Evolutionary conservation across 2,888 invertebrate genomes (phyloP).

Genomic region (Hyppa rectilinea): DNA sequence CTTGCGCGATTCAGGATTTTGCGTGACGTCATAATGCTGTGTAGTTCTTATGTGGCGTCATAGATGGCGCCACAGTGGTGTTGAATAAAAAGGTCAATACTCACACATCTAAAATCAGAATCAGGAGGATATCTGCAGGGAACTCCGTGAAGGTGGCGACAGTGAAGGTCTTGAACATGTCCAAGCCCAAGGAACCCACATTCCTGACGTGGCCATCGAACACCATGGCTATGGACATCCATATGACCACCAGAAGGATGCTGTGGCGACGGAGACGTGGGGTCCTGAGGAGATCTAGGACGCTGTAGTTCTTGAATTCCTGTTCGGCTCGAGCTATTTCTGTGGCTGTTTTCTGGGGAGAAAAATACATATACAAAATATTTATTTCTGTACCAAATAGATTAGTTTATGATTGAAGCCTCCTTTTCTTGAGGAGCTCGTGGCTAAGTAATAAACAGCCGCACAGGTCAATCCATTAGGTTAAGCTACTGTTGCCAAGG

Average conservation of each 20-base stretch:
- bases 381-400: too few relatives aligned
- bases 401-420: too few relatives aligned
- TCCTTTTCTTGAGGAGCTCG: too few relatives aligned
- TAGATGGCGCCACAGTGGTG: neutral
- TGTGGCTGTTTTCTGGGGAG: slow-evolving; percentile 91
- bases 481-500: too few relatives aligned
- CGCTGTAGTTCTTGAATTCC: slow-evolving; percentile 93
- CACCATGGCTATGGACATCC: slow-evolving; percentile 96
- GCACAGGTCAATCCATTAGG: too few relatives aligned
- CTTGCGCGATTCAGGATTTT: neutral
- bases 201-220: slow-evolving; percentile 97
- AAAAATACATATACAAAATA: too few relatives aligned
- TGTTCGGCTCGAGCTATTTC: slow-evolving; percentile 93
- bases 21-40: neutral
- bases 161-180: slow-evolving; percentile 96
- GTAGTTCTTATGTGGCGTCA: neutral
- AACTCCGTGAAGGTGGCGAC: slow-evolving; percentile 95
- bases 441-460: too few relatives aligned
- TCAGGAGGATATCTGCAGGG: slow-evolving; percentile 95
- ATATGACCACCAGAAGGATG: slow-evolving; percentile 94
- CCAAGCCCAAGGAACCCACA: slow-evolving; percentile 95
- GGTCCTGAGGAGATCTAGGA: slow-evolving; percentile 94
- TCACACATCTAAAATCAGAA: slow-evolving; percentile 92
- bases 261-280: slow-evolving; percentile 94
- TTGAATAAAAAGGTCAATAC: slow-evolving; percentile 40